phyloP scores from a whole-genome alignment of 2,113 vertebrate species.

The Leiothrix lutea region DNA sequence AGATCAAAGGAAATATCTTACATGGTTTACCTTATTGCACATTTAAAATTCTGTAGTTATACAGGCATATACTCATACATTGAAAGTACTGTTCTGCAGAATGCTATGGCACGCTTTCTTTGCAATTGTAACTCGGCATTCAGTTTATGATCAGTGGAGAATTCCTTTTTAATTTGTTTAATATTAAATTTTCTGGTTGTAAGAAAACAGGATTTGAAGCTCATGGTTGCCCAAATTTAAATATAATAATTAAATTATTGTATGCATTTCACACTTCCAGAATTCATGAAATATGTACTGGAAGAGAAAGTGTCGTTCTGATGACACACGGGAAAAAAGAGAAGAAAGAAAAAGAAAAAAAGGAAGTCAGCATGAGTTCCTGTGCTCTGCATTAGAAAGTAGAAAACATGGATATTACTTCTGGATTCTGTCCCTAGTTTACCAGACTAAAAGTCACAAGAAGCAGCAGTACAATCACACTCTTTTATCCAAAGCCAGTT shows the following conservation, averaged over 20 bases:
- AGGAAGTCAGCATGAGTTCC: background rate
- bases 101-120: background rate
- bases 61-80: background rate
- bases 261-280: background rate
- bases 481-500: constrained; percentile 25
- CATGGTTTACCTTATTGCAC: background rate
- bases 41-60: background rate
- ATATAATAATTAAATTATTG: background rate
- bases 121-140: background rate
- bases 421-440: background rate
- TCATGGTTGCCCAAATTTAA: background rate
- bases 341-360: background rate
- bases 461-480: constrained; percentile 15
- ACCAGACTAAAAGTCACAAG: background rate
- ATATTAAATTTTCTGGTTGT: background rate
- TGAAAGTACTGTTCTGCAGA: background rate
- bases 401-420: background rate
- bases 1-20: background rate
- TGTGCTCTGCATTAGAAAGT: constrained; percentile 18
- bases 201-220: background rate
- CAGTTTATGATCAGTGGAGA: background rate
- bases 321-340: background rate
- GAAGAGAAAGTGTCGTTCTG: background rate
- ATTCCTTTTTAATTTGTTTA: background rate
- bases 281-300: background rate